Conservation (phyloP, 2,797 vertebrate species). For the Iguana delicatissima region DNA sequence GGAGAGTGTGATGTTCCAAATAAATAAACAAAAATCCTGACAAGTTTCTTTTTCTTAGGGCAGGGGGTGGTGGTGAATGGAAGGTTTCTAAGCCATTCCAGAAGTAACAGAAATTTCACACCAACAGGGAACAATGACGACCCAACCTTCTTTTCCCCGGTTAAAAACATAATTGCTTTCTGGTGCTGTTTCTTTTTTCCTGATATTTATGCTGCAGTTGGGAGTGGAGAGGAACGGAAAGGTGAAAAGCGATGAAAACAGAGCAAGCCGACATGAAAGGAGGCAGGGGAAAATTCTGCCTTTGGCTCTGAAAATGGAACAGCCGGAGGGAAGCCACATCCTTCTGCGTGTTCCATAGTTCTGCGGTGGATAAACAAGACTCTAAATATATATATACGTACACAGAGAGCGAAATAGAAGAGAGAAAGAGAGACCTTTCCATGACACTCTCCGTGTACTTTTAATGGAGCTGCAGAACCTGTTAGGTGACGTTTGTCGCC, state of each 20-base stretch:
- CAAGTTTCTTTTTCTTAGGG: neutral
- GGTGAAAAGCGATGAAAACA: neutral
- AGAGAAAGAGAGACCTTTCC: neutral
- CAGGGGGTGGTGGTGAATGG: too few species aligned
- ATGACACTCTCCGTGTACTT: neutral
- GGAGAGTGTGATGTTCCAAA: too few species aligned
- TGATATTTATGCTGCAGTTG: conserved; percentile 35
- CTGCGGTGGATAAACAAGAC: neutral
- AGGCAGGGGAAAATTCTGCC: too few species aligned
- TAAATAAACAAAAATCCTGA: too few species aligned
- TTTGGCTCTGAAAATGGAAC: neutral
- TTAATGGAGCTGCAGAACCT: conserved; percentile 1
- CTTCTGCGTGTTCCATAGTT: neutral
- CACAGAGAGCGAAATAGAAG: neutral
- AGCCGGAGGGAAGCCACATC: neutral
- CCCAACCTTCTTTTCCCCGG: neutral
- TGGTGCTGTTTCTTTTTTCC: neutral
- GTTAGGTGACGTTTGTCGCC: neutral
- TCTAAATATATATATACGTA: neutral
- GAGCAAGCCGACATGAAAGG: neutral
- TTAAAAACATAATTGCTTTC: conserved; percentile 40
- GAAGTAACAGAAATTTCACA: neutral
- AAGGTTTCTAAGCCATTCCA: neutral
- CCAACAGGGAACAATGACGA: too few species aligned
- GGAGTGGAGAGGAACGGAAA: conserved; percentile 36